Evolutionary conservation across 2,888 invertebrate species (phyloP).

Genomic region (Ophion slaviceki): DNA sequence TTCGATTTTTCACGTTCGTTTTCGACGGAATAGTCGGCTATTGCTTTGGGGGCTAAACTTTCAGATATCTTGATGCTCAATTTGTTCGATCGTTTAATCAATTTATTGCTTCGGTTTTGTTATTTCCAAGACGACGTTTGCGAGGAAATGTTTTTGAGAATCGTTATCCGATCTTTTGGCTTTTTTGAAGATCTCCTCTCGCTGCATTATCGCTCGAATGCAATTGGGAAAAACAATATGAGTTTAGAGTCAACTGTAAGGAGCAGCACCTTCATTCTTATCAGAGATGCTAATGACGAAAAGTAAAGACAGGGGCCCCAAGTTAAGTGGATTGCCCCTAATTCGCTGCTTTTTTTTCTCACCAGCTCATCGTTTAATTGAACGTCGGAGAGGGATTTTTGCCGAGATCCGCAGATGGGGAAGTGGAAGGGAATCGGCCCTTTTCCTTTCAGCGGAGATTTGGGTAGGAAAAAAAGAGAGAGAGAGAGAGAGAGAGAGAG

Average conservation of each 20-base stretch:
- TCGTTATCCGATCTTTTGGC: no score
- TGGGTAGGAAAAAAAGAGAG: constrained; percentile 8
- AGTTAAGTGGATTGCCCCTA: constrained; percentile 57
- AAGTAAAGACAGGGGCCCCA: constrained; percentile 15
- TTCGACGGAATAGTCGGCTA: no score
- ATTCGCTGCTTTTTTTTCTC: constrained; percentile 52
- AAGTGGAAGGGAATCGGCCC: constrained; percentile 9
- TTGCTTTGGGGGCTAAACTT: no score
- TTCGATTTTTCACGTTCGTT: no score
- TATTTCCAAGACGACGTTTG: no score
- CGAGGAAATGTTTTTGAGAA: no score
- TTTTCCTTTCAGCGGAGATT: constrained; percentile 27
- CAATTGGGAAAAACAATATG: background rate
- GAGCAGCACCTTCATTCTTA: background rate
- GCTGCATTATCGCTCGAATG: background rate
- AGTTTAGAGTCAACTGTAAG: background rate
- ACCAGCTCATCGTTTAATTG: constrained; percentile 30
- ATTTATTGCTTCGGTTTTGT: no score
- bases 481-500: background rate
- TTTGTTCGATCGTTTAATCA: no score
- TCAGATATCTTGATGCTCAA: no score
- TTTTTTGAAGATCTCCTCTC: no score
- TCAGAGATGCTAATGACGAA: constrained; percentile 17
- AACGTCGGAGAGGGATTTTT: constrained; percentile 30
- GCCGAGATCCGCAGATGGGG: background rate